Percentiles rank a stretch among this genome's conserved stretches.
phyloP scores from a whole-genome alignment of 2,113 vertebrate species.

The Aldabrachelys gigantea region DNA sequence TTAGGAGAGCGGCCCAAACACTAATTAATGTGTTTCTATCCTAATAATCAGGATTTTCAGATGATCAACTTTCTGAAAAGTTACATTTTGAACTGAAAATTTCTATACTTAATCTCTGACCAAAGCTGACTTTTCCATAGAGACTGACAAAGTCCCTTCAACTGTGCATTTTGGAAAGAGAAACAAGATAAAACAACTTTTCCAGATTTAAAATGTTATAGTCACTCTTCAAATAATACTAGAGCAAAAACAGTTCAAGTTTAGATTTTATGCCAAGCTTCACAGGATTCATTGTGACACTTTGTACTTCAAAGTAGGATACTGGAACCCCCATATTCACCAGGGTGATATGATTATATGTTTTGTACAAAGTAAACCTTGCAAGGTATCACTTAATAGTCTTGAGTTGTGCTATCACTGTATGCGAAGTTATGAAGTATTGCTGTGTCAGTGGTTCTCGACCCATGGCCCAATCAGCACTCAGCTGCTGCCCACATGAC shows the following conservation, averaged over 20 bases:
- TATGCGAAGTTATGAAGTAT: too few species aligned
- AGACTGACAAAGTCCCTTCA: neutral
- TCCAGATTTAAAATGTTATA: neutral
- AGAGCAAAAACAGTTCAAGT: neutral
- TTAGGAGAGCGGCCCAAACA: neutral
- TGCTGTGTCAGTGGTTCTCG: too few species aligned
- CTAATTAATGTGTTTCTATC: neutral
- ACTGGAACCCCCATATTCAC: too few species aligned
- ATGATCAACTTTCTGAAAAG: neutral
- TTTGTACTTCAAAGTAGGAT: too few species aligned
- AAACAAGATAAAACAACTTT: neutral
- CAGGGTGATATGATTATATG: too few species aligned
- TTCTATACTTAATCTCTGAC: neutral
- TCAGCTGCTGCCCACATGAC: too few species aligned
- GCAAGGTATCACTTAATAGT: too few species aligned
- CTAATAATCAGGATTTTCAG: neutral
- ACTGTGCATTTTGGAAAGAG: neutral
- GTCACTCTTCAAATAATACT: neutral
- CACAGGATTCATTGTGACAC: too few species aligned
- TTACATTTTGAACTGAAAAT: neutral
- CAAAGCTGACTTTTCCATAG: neutral
- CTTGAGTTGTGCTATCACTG: too few species aligned
- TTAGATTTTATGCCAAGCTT: neutral
- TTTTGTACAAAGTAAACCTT: too few species aligned
- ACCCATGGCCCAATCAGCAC: too few species aligned